These are phyloP conservation scores for Syngnathus rostellatus DNA, from an alignment of 2,797 vertebrate genomes.

Conservation along the genomic window DNA sequence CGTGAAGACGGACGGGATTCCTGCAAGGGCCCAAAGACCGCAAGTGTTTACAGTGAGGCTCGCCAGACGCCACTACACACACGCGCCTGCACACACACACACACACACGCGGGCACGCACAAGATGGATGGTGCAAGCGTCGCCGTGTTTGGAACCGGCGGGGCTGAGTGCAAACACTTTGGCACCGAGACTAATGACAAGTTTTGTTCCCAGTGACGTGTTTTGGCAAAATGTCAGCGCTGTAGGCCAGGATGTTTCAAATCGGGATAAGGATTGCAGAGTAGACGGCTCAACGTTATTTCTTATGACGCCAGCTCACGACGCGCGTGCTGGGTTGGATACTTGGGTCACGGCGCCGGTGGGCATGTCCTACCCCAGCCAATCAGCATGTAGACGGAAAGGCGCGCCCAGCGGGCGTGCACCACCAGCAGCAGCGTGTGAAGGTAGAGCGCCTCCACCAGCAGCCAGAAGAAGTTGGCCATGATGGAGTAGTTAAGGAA, in stretches of 20 bases:
- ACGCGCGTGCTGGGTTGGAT: too few relatives aligned
- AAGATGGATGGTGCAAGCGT: constrained; percentile 28
- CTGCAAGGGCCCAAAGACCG: constrained; percentile 46
- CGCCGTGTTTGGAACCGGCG: constrained; percentile 10
- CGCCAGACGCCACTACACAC: constrained; percentile 12
- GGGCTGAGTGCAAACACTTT: constrained; percentile 11
- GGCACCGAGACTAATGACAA: constrained; percentile 5
- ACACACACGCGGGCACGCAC: background rate
- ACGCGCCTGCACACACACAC: background rate
- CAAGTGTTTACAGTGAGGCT: constrained; percentile 27
- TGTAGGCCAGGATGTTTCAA: background rate
- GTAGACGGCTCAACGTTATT: too few relatives aligned
- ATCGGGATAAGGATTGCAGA: background rate
- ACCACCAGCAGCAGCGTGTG: constrained; percentile 82
- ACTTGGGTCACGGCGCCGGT: background rate
- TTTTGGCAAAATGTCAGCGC: background rate
- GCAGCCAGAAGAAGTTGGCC: constrained; percentile 94
- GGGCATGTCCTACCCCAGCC: constrained; percentile 40
- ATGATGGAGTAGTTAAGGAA: constrained; percentile 86
- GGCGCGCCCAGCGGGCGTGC: constrained; percentile 71
- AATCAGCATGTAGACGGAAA: constrained; percentile 69
- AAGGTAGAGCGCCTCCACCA: constrained; percentile 89
- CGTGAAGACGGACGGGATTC: constrained; percentile 79
- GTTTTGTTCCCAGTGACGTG: constrained; percentile 1
- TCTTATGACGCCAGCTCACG: too few relatives aligned